Evolutionary conservation across 2,888 invertebrate species (phyloP).

Genomic region (Lypha dubia): DNA sequence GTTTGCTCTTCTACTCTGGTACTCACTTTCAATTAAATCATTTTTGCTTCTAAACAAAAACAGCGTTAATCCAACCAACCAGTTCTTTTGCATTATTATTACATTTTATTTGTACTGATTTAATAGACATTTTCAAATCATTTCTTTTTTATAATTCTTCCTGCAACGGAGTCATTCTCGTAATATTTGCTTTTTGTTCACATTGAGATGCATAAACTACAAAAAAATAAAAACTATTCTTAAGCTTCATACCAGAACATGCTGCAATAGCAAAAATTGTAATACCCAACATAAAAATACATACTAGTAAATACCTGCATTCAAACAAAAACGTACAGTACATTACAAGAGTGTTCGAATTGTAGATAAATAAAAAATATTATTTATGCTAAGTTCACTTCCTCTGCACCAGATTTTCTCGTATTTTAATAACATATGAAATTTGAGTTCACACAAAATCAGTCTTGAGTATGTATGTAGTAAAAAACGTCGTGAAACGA

Average conservation of each 20-base stretch:
- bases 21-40: slow-evolving; percentile 36
- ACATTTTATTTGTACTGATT: slow-evolving; percentile 37
- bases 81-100: neutral
- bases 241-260: slow-evolving; percentile 16
- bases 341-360: neutral
- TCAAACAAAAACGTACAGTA: slow-evolving; percentile 4
- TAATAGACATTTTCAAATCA: slow-evolving; percentile 47
- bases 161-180: slow-evolving; percentile 32
- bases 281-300: slow-evolving; percentile 29
- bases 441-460: no score
- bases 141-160: slow-evolving; percentile 21
- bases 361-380: no score
- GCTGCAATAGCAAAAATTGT: slow-evolving; percentile 5
- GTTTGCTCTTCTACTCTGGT: neutral
- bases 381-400: no score
- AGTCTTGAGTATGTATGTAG: no score
- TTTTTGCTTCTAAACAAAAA: slow-evolving; percentile 17
- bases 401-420: no score
- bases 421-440: no score
- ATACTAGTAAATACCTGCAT: slow-evolving; percentile 23
- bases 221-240: slow-evolving; percentile 15
- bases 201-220: slow-evolving; percentile 30
- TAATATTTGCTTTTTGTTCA: slow-evolving; percentile 18
- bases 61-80: slow-evolving; percentile 5
- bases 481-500: no score